These are phyloP conservation scores for Ianthella basta DNA, from an alignment of 37 sponge, comb jelly and placozoan species.

Conservation along the genomic window DNA sequence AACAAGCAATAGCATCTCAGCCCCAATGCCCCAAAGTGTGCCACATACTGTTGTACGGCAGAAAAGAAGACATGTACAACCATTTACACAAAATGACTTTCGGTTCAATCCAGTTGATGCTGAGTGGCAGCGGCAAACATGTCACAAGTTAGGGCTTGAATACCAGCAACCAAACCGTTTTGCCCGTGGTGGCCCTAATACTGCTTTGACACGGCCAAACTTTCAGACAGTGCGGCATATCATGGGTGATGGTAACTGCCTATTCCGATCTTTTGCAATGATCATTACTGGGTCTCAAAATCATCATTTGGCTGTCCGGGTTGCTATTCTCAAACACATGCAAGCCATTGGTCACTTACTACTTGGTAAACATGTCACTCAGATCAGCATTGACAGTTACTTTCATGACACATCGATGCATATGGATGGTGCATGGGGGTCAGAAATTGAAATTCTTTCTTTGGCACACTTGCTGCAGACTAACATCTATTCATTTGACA, in stretches of 20 bases:
- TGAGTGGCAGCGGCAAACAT: conserved; percentile 37
- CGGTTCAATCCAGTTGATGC: conserved; percentile 31
- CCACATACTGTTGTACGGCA: no score
- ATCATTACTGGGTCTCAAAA: conserved; percentile 1
- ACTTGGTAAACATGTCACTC: neutral
- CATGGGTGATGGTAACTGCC: conserved; percentile 26
- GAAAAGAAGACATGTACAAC: no score
- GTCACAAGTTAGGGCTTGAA: neutral
- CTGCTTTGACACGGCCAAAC: neutral
- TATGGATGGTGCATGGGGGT: neutral
- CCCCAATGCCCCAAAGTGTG: neutral
- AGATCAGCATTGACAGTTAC: neutral
- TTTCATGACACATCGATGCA: neutral
- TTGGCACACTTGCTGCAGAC: conserved; percentile 14
- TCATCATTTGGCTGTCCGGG: neutral
- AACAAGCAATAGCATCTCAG: no score
- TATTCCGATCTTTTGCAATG: conserved; percentile 18
- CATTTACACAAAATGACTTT: neutral
- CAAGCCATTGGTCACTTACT: neutral
- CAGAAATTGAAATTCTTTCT: neutral
- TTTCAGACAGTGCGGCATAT: neutral
- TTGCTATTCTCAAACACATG: conserved; percentile 2
- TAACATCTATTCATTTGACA: neutral
- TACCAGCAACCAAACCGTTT: neutral
- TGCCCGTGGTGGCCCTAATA: conserved; percentile 26